Evolutionary conservation across 1,140 invertebrate species (phyloP), one percentile per base, ranked within the genome.

Genomic region (Rhyacophila brunnea): DNA sequence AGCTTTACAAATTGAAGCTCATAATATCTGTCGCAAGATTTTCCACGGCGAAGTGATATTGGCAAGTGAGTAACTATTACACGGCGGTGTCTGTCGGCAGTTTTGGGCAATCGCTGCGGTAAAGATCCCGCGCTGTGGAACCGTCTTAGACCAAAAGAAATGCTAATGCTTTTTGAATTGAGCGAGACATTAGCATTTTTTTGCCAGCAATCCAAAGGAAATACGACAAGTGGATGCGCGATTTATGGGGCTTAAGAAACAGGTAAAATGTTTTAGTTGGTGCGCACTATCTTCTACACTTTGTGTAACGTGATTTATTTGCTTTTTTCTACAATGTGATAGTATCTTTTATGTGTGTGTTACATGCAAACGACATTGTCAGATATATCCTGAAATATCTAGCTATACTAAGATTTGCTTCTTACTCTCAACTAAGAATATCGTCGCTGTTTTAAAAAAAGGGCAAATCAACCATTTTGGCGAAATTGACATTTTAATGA

Each of bases 101-200:
- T 28, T 28, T 28, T 28, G 9, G 23, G 3, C 23, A 28, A 9
- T 9, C 23, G 23, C 4, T 3, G 9, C 9, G 23, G 38, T 15
- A 15, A 40, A 40, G 38, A 40, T 3, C 38, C 11, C 15, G 5
- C 38, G 5, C 4, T n/a, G 11, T n/a, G 15, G 38, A n/a, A 40
- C 11, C 38, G 11, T 40, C n/a, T 15, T 15, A 15, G 38, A 3
- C n/a, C 43, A 19, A 49, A 32, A 35, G 47, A 32, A 49, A 34
- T 34, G 47, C 47, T 49, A 49, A 49, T 49, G 47, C 47, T 13
- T 49, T 49, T 49, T 49, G 47, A 49, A 49, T 49, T 28, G 47
- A 49, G 47, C 47, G 20, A 7, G 20, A 35, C 47, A 49, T 49
- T 49, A 49, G 47, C 47, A 49, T 49, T 49, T 49, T n/a, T 49